Conservation (phyloP, 2,113 vertebrate species). For the Plectropomus leopardus region DNA sequence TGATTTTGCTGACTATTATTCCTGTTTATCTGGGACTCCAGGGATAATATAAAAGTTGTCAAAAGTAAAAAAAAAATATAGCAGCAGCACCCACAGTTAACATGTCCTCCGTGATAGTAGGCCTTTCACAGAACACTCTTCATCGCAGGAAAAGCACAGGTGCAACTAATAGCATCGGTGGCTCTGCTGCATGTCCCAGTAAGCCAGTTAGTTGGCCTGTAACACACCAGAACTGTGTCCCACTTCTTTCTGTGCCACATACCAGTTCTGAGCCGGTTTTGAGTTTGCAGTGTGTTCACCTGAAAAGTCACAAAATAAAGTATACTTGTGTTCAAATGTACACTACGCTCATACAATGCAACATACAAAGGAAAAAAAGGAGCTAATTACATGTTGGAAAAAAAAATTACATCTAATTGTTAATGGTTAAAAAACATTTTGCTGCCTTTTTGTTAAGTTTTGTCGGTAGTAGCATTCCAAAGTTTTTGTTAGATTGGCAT, state of each 20-base stretch:
- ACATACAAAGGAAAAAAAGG: background rate
- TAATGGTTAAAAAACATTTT: background rate
- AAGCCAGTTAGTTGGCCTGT: background rate
- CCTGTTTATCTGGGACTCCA: background rate
- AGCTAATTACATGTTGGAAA: background rate
- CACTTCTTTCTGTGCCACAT: conserved; percentile 9
- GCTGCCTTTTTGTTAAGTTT: too few species aligned
- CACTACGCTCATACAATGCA: background rate
- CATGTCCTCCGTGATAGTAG: background rate
- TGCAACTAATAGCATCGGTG: background rate
- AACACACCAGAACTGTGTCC: background rate
- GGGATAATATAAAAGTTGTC: background rate
- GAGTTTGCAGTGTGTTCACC: background rate
- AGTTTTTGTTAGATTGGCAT: background rate
- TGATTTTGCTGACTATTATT: background rate
- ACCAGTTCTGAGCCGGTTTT: background rate
- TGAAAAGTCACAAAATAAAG: background rate
- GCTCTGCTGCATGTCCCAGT: conserved; percentile 10
- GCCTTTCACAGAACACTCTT: background rate
- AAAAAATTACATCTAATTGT: background rate
- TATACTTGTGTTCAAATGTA: background rate
- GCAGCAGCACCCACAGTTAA: background rate
- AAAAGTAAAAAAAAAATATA: too few species aligned
- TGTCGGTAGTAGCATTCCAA: background rate
- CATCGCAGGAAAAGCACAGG: background rate